phyloP scores from a whole-genome alignment of 1,140 invertebrate species.

The Pseudomyrmex cubaensis region DNA sequence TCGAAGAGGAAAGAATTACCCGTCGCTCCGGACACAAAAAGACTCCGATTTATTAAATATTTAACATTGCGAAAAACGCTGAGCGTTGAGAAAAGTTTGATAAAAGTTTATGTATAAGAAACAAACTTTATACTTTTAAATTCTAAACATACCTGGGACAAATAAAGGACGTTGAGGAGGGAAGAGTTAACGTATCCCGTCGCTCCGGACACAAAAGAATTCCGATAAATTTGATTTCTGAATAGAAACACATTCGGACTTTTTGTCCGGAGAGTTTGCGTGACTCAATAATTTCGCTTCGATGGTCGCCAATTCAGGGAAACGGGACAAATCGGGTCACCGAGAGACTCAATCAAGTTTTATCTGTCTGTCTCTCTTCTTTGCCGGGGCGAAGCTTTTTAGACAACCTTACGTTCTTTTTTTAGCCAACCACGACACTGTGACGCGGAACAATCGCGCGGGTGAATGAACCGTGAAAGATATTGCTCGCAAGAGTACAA shows the following conservation, averaged over 20 bases:
- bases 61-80: too few species aligned
- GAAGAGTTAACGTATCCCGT: background rate
- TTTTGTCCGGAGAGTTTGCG: background rate
- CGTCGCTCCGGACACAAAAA: too few species aligned
- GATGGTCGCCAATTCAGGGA: background rate
- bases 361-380: background rate
- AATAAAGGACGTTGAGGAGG: background rate
- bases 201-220: background rate
- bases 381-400: conserved; percentile 5
- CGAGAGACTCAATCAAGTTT: conserved; percentile 25
- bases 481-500: background rate
- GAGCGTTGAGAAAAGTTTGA: too few species aligned
- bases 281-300: conserved; percentile 34
- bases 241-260: background rate
- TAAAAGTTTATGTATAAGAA: too few species aligned
- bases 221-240: background rate
- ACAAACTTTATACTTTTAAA: background rate
- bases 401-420: background rate
- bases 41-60: too few species aligned
- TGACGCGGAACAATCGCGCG: conserved; percentile 9
- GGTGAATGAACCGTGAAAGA: conserved; percentile 51
- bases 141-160: background rate
- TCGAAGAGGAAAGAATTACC: too few species aligned
- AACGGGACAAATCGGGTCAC: conserved; percentile 21
- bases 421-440: too few species aligned